Evolutionary conservation across 2,888 invertebrate genomes (phyloP).

Genomic region (Trachelus tabidus): DNA sequence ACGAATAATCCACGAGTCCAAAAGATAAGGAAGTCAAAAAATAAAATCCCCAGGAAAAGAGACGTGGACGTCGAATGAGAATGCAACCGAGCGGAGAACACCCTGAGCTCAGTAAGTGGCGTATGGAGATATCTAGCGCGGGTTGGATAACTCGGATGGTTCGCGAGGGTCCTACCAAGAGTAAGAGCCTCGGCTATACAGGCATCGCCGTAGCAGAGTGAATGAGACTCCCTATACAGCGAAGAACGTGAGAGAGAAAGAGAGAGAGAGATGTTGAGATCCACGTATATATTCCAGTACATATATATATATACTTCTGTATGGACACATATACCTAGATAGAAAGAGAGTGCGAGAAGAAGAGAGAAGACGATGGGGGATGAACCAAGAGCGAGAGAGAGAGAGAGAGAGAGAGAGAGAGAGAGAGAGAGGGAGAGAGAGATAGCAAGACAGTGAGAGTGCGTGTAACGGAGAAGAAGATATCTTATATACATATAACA

Average conservation of each 20-base stretch:
- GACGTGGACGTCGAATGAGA: background rate
- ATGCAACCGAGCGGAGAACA: conserved; percentile 53
- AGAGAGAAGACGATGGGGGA: background rate
- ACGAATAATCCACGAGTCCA: background rate
- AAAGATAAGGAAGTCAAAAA: background rate
- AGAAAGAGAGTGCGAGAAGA: background rate
- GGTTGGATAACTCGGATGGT: conserved; percentile 48
- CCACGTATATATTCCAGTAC: background rate
- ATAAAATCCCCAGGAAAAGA: background rate
- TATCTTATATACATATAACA: conserved; percentile 8
- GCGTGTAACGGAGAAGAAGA: background rate
- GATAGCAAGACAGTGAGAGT: conserved; percentile 8
- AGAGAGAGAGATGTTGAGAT: conserved; percentile 2
- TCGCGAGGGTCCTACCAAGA: conserved; percentile 41
- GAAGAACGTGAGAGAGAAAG: background rate
- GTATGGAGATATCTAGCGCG: conserved; percentile 59
- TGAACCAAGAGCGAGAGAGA: conserved; percentile 14
- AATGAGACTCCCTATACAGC: background rate
- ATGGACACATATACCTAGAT: background rate
- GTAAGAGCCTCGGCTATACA: conserved; percentile 11
- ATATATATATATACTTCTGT: background rate
- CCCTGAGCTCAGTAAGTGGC: conserved; percentile 58
- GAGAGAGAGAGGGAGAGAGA: conserved; percentile 30
- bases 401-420: conserved; percentile 19
- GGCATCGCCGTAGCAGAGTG: background rate